Percentiles rank a stretch among this genome's conserved stretches.
Conservation (phyloP, 2,888 invertebrate species). For the Megaustenia siamemsis region DNA sequence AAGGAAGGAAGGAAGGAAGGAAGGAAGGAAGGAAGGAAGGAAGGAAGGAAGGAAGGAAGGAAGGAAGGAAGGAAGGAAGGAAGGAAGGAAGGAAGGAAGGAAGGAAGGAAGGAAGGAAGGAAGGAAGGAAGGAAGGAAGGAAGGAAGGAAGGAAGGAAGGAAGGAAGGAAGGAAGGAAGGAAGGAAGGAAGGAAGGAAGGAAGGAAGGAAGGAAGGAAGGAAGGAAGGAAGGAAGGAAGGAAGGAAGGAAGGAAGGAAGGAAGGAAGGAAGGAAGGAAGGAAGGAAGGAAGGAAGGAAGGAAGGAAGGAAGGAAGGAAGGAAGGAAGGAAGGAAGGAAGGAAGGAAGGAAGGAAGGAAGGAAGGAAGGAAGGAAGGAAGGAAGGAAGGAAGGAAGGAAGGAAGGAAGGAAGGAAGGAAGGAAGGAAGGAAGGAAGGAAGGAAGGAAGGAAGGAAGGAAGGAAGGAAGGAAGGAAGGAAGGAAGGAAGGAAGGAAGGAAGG, state of each 20-base stretch:
- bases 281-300: neutral
- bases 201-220: neutral
- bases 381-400: neutral
- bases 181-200: neutral
- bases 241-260: neutral
- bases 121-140: neutral
- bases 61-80: neutral
- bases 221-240: neutral
- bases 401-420: neutral
- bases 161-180: too few species aligned
- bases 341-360: neutral
- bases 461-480: neutral
- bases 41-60: neutral
- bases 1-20: neutral
- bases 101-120: neutral
- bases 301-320: neutral
- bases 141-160: too few species aligned
- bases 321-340: neutral
- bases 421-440: neutral
- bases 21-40: too few species aligned
- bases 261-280: neutral
- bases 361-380: neutral
- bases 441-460: neutral
- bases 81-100: too few species aligned
- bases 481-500: neutral